Conservation (phyloP, 2,113 vertebrate genomes). For the Burhinus bistriatus region DNA sequence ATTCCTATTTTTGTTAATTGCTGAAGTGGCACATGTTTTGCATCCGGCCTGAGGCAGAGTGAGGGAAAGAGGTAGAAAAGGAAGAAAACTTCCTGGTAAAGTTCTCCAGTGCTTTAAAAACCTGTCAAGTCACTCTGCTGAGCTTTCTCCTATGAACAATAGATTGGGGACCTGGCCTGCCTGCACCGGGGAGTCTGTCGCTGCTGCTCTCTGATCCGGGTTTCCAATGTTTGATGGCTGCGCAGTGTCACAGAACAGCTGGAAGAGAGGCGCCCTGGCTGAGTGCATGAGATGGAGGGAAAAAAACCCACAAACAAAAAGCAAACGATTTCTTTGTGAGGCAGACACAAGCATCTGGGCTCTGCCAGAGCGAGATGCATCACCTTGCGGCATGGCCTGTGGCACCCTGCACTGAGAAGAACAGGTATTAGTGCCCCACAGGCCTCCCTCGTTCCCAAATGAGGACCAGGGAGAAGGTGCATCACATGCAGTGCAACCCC, state of each 20-base stretch:
- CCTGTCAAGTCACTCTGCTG: neutral
- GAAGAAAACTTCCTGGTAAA: constrained; percentile 19
- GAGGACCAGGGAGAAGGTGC: neutral
- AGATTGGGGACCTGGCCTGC: constrained; percentile 38
- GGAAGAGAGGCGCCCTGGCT: neutral
- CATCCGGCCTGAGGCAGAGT: neutral
- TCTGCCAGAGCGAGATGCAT: neutral
- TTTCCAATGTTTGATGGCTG: constrained; percentile 21
- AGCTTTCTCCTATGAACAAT: constrained; percentile 3
- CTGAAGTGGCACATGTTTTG: neutral
- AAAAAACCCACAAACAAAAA: neutral
- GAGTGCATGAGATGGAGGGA: neutral
- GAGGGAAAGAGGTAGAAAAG: neutral
- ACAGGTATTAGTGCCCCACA: neutral
- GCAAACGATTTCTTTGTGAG: constrained; percentile 20
- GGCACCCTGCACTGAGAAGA: rapidly evolving
- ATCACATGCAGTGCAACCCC: neutral
- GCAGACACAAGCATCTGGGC: neutral
- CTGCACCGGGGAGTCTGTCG: constrained; percentile 23
- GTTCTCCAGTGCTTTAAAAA: constrained; percentile 24
- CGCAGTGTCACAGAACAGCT: neutral
- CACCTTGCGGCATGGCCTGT: neutral
- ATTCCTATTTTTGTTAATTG: neutral
- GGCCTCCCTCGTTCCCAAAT: rapidly evolving
- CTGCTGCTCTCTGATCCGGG: constrained; percentile 6